Percentiles rank a stretch among this genome's conserved stretches.
Conservation (phyloP, 2,113 vertebrate genomes). For the Microtus pennsylvanicus region DNA sequence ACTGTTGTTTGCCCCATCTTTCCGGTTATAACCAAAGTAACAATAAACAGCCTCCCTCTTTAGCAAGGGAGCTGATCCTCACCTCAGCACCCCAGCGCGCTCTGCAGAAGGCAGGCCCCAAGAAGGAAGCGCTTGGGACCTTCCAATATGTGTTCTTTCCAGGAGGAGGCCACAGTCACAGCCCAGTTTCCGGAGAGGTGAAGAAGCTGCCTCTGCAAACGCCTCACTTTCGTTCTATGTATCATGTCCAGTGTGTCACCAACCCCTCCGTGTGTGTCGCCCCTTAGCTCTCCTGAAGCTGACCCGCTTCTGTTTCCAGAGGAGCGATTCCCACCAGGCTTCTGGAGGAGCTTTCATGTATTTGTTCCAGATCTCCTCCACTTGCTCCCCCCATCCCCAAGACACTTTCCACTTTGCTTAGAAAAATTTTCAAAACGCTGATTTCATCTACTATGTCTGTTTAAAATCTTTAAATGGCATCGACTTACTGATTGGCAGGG, state of each 20-base stretch:
- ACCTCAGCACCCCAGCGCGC: no score
- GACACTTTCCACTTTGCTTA: background rate
- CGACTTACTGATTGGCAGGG: background rate
- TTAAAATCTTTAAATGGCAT: background rate
- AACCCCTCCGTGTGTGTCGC: no score
- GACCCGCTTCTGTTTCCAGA: background rate
- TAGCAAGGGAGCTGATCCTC: background rate
- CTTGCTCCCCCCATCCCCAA: background rate
- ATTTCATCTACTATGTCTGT: background rate
- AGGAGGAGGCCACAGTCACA: background rate
- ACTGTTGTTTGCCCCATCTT: background rate
- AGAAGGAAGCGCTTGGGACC: background rate
- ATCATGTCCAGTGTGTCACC: background rate
- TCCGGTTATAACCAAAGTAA: background rate
- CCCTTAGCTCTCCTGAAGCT: background rate
- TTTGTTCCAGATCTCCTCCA: background rate
- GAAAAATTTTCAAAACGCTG: conserved; percentile 7
- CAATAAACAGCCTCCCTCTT: background rate
- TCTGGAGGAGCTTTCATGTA: background rate
- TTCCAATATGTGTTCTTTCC: background rate
- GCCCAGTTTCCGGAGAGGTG: background rate
- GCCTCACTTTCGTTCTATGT: background rate
- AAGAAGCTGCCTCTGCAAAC: background rate
- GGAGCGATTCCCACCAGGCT: background rate
- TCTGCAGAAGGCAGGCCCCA: background rate